Evolutionary conservation across 2,888 invertebrate genomes (phyloP), one percentile per base, ranked within the genome.

Genomic region (Prostheceraeus crozeri): DNA sequence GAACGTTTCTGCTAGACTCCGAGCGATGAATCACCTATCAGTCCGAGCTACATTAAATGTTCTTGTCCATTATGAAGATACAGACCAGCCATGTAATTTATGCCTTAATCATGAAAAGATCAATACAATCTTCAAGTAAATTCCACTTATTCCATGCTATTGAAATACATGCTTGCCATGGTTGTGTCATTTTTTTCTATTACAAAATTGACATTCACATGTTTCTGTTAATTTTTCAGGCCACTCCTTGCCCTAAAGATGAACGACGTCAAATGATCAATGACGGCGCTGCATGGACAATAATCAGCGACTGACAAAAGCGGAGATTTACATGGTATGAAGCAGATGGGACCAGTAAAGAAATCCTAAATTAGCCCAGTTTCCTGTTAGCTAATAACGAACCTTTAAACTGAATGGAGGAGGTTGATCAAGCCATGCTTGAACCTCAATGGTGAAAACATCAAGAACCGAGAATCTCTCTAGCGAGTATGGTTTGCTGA

Each of bases 41-140:
- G 96, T 0, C 98, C n/a, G n/a, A 98, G 75, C 81, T 98, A 11
- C 98, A 98, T n/a, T 80, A 98, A 99, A 78, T 98, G 96, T 80
- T 94, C 98, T 52, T 99, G n/a, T 98, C 79, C 94, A 93, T 79
- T 93, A 98, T 89, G 94, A 98, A 77, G 98, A 96, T 78, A 94
- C 96, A 0, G 94, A 94, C 75, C 82, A 91, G 63, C 94, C 96
- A 91, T 98, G n/a, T n/a, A n/a, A 98, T 77, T 83, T 98, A 58
- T 98, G 98, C 73, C 81, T 98, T 31, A 91, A 93, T 0, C 96
- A 98, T 76, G 98, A 98, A 75, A 83, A 94, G 67, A 98, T 98
- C 67, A n/a, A 98, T 98, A 68, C 98, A 98, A 79, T 96, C n/a
- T 96, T 76, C 94, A 96, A 77, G 82, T 81, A 66, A 63, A 70